phyloP scores from a whole-genome alignment of 2,797 vertebrate genomes.

The Tiaroga cobitis region DNA sequence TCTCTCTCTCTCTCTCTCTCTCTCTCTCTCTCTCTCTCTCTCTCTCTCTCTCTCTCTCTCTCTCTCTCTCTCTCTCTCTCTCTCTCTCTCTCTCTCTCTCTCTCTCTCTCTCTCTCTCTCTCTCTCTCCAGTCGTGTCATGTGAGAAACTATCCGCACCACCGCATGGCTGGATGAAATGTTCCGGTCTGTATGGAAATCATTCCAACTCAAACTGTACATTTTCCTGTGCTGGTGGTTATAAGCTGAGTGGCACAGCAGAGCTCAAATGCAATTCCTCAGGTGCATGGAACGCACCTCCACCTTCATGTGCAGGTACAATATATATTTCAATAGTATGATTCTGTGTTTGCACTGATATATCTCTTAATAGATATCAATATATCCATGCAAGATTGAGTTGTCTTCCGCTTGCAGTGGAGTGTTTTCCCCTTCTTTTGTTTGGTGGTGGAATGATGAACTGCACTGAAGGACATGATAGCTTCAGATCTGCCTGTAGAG shows the following conservation, averaged over 20 bases:
- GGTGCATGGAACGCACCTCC: constrained; percentile 29
- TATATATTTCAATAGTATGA: neutral
- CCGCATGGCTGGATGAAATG: neutral
- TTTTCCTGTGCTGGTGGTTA: constrained; percentile 39
- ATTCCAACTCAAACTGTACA: constrained; percentile 21
- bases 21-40: neutral
- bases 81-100: neutral
- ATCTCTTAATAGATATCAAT: neutral
- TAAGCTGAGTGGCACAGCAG: constrained; percentile 26
- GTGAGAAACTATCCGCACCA: constrained; percentile 4
- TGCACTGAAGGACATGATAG: constrained; percentile 26
- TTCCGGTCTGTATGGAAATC: constrained; percentile 31
- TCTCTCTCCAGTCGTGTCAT: neutral
- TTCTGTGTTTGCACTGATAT: neutral
- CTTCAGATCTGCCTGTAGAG: constrained; percentile 26
- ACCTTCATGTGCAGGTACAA: constrained; percentile 41
- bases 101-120: neutral
- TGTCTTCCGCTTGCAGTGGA: neutral
- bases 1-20: neutral
- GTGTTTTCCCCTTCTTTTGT: constrained; percentile 40
- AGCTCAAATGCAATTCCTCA: constrained; percentile 41
- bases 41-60: neutral
- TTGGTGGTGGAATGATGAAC: constrained; percentile 40
- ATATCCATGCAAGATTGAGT: neutral
- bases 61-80: too few relatives aligned